Evolutionary conservation across 2,888 invertebrate species (phyloP).

Genomic region (Andrena haemorrhoa): DNA sequence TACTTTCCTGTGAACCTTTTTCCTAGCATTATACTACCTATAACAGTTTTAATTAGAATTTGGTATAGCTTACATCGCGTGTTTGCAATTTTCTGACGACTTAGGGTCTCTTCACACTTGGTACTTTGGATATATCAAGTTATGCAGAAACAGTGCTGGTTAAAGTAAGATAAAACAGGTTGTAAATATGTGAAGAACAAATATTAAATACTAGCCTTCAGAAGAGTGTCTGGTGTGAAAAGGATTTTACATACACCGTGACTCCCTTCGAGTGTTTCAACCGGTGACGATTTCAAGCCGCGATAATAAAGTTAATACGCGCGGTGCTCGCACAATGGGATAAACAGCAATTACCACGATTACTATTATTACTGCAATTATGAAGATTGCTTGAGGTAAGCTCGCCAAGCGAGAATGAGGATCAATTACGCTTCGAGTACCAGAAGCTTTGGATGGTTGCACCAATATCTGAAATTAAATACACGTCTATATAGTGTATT

Average conservation of each 20-base stretch:
- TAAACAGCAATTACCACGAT: constrained; percentile 72
- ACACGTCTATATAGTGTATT: not conserved
- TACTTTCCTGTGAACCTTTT: no score
- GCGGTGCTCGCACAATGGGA: constrained; percentile 51
- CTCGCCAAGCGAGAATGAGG: constrained; percentile 40
- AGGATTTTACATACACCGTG: constrained; percentile 21
- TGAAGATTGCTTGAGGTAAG: constrained; percentile 73
- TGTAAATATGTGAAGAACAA: no score
- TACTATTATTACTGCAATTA: constrained; percentile 79
- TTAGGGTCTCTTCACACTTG: no score
- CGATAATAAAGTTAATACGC: constrained; percentile 68
- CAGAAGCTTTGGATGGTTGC: constrained; percentile 29
- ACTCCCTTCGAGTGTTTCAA: constrained; percentile 32
- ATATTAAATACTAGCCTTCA: no score
- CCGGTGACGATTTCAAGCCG: constrained; percentile 56
- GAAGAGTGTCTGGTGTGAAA: no score
- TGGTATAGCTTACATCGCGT: no score
- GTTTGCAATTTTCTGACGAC: no score
- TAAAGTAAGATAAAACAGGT: no score
- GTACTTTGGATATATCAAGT: no score
- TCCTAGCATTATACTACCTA: no score
- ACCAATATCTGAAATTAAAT: constrained; percentile 51
- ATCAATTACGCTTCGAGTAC: constrained; percentile 46
- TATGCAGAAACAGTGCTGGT: no score
- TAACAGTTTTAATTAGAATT: no score